These are phyloP conservation scores for Caradrina clavipalpis DNA, from an alignment of 2,888 invertebrate genomes.

Conservation along the genomic window DNA sequence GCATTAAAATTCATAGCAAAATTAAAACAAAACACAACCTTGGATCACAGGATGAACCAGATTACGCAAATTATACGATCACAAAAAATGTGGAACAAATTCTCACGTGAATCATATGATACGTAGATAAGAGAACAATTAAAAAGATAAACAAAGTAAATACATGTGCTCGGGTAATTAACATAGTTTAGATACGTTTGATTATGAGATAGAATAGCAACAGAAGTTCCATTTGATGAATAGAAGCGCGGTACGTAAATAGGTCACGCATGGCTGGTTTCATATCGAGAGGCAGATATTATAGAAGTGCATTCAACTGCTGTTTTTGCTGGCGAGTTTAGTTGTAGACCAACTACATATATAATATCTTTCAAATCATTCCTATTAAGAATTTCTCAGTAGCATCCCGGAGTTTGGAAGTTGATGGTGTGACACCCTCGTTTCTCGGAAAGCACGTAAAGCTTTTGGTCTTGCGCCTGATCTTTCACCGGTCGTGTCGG, in stretches of 20 bases:
- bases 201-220: slow-evolving; percentile 4
- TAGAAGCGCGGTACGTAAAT: neutral
- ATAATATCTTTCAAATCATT: no score
- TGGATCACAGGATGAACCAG: slow-evolving; percentile 13
- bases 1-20: neutral
- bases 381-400: no score
- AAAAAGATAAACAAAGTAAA: slow-evolving; percentile 50
- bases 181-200: slow-evolving; percentile 35
- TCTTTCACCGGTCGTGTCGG: no score
- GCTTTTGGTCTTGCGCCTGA: no score
- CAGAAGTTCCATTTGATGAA: slow-evolving; percentile 39
- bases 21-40: slow-evolving; percentile 16
- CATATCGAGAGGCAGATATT: neutral
- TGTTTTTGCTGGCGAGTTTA: neutral
- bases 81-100: slow-evolving; percentile 32
- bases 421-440: no score
- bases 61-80: slow-evolving; percentile 9
- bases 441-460: no score
- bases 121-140: slow-evolving; percentile 48
- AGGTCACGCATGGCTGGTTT: neutral
- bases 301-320: neutral
- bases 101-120: slow-evolving; percentile 47
- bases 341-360: no score
- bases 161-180: slow-evolving; percentile 48
- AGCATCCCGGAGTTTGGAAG: no score